Conservation (phyloP, 2,797 vertebrate species). For the Gadopsis bispinosus region DNA sequence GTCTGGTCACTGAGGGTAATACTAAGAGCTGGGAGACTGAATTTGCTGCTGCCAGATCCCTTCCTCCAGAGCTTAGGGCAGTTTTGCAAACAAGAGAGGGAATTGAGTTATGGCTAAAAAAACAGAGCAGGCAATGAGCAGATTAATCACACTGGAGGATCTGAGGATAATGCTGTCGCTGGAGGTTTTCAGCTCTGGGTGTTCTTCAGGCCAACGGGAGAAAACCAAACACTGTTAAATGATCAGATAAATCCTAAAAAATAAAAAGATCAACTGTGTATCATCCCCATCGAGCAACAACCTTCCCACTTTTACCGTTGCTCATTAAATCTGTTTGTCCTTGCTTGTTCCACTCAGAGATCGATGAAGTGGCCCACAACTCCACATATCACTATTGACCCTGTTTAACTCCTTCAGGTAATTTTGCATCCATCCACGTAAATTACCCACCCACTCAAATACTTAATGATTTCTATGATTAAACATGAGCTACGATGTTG, state of each 20-base stretch:
- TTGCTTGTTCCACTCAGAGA: constrained; percentile 28
- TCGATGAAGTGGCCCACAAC: constrained; percentile 27
- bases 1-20: constrained; percentile 54
- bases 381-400: constrained; percentile 40
- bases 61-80: constrained; percentile 59
- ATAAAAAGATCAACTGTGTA: neutral
- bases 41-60: constrained; percentile 72
- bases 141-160: constrained; percentile 65
- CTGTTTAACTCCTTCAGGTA: constrained; percentile 50
- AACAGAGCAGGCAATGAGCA: constrained; percentile 58
- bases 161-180: constrained; percentile 26
- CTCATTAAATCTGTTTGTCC: constrained; percentile 28
- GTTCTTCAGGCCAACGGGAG: constrained; percentile 11
- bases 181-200: constrained; percentile 28
- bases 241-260: constrained; percentile 7
- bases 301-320: neutral
- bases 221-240: constrained; percentile 16
- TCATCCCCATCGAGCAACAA: neutral
- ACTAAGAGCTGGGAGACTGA: constrained; percentile 51
- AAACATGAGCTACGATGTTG: constrained; percentile 58
- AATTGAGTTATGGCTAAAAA: constrained; percentile 74
- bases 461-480: constrained; percentile 48
- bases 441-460: constrained; percentile 33
- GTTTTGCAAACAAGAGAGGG: constrained; percentile 64
- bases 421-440: constrained; percentile 29